phyloP scores from a whole-genome alignment of 2,888 invertebrate species.

The Malachius bipustulatus region DNA sequence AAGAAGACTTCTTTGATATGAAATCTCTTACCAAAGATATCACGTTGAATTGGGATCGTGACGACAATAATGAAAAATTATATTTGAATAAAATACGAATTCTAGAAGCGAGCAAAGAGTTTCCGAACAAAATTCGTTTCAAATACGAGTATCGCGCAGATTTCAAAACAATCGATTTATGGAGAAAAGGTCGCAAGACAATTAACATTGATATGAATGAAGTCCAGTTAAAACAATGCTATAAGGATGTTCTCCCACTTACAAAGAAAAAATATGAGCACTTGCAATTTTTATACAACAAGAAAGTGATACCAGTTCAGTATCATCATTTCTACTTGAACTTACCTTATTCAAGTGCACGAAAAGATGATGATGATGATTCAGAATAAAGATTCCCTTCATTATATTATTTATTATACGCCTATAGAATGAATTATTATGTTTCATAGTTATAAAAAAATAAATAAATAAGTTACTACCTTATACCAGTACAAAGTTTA shows the following conservation, averaged over 20 bases:
- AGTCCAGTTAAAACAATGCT: conserved; percentile 6
- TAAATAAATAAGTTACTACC: no score
- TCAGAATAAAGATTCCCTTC: not conserved
- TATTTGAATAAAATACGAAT: no score
- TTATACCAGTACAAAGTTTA: no score
- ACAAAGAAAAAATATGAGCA: conserved; percentile 10
- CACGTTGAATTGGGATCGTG: conserved; percentile 6
- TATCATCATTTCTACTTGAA: conserved; percentile 8
- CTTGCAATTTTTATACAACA: conserved; percentile 7
- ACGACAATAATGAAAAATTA: conserved; percentile 6
- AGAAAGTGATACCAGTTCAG: conserved; percentile 6
- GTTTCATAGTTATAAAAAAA: no score
- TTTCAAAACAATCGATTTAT: conserved; percentile 8
- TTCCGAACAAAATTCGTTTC: conserved; percentile 7
- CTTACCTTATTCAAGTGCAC: conserved; percentile 3
- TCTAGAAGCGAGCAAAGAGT: not conserved
- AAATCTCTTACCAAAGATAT: conserved; percentile 6
- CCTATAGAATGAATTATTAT: conserved; percentile 5
- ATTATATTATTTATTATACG: not conserved
- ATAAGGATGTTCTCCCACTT: conserved; percentile 3
- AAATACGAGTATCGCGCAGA: conserved; percentile 5
- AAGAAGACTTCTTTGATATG: conserved; percentile 12
- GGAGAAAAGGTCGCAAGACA: conserved; percentile 7
- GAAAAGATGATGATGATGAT: conserved; percentile 5
- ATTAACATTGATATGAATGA: conserved; percentile 6